These are phyloP conservation scores for Coilia nasus DNA, from an alignment of 2,797 vertebrate species.

Conservation along the genomic window DNA sequence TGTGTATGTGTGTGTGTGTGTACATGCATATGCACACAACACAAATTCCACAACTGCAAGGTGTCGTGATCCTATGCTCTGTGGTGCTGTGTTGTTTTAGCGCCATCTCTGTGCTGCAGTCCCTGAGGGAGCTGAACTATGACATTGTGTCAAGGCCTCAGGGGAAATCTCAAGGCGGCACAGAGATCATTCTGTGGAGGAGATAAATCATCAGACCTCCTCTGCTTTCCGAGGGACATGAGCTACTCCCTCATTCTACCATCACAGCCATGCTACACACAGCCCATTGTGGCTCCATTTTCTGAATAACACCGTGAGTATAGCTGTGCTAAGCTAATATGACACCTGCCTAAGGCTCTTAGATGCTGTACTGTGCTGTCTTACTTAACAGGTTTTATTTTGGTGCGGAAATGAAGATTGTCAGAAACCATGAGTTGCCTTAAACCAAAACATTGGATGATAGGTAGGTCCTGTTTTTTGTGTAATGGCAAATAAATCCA, in stretches of 20 bases:
- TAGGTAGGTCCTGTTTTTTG: neutral
- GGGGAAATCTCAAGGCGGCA: neutral
- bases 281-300: neutral
- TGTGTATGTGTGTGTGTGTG: neutral
- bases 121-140: neutral
- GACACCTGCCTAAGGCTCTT: neutral
- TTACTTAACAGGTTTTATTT: neutral
- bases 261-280: neutral
- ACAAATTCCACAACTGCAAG: neutral
- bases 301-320: neutral
- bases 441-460: neutral
- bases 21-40: neutral
- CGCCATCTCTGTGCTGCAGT: neutral
- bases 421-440: neutral
- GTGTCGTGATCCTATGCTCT: no score
- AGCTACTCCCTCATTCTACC: no score
- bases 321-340: neutral
- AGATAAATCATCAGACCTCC: neutral
- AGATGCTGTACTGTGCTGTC: neutral
- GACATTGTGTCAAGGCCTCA: neutral
- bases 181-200: neutral
- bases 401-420: neutral
- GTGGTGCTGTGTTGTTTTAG: neutral
- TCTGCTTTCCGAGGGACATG: neutral
- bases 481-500: neutral